Conservation (phyloP, 2,113 vertebrate genomes). For the Illadopsis cleaveri region DNA sequence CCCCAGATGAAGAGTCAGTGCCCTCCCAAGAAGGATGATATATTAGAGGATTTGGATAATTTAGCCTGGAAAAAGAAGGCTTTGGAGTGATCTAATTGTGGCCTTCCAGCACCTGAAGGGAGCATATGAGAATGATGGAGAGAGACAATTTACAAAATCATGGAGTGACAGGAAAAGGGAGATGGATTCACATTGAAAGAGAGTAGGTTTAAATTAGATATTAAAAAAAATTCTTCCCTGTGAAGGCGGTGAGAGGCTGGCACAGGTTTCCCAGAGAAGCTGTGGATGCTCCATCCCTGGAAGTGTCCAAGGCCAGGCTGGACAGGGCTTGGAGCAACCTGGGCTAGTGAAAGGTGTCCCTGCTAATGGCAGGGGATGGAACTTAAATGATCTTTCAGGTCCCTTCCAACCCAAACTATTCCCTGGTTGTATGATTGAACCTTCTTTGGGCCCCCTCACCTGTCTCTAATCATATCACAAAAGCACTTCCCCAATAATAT, state of each 20-base stretch:
- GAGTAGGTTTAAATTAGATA: background rate
- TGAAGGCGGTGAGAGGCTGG: rapidly evolving
- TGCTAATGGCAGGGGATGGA: rapidly evolving
- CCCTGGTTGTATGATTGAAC: background rate
- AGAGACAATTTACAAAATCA: background rate
- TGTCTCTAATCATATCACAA: background rate
- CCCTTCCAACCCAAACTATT: background rate
- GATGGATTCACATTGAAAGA: background rate
- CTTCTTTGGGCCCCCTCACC: background rate
- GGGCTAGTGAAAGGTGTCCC: rapidly evolving
- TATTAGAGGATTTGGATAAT: background rate
- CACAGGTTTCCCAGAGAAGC: background rate
- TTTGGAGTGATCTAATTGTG: background rate
- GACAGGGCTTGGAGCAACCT: rapidly evolving
- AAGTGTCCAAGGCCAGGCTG: background rate
- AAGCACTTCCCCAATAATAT: background rate
- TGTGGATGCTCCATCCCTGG: background rate
- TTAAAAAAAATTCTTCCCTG: background rate
- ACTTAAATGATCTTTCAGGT: background rate
- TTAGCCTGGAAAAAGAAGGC: background rate
- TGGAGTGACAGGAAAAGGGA: background rate
- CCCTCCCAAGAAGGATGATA: background rate
- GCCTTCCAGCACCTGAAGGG: background rate
- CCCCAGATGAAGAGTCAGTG: background rate
- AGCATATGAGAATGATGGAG: background rate